Evolutionary conservation across 2,113 vertebrate species (phyloP).

Genomic region (Tenebrosternarchus preto): DNA sequence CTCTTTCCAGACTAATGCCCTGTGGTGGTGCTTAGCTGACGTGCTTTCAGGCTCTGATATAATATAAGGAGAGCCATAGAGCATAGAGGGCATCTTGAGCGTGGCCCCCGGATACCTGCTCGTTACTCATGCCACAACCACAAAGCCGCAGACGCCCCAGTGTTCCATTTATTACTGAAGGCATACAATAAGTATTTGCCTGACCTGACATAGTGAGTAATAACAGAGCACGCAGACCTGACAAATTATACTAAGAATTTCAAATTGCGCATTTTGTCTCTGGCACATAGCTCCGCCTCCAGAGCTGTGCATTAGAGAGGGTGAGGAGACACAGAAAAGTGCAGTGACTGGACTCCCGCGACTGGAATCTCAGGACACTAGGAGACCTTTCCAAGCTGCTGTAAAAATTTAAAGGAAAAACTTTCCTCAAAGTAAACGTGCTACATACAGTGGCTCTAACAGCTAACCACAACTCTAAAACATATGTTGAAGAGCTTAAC

Average conservation of each 20-base stretch:
- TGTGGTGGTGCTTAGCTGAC: conserved; percentile 11
- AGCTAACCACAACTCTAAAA: conserved; percentile 1
- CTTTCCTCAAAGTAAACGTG: not conserved
- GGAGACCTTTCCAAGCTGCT: no score
- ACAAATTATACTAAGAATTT: conserved; percentile 58
- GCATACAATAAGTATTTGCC: conserved; percentile 74
- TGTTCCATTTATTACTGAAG: conserved; percentile 72
- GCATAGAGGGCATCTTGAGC: conserved; percentile 18
- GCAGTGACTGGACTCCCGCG: no score
- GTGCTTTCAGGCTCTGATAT: not conserved
- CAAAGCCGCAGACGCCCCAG: conserved; percentile 66
- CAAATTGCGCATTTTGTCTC: conserved; percentile 44
- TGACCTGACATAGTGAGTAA: conserved; percentile 63
- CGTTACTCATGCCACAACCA: conserved; percentile 56
- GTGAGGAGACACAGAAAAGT: no score
- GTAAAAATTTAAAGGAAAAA: not conserved
- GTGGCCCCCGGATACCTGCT: conserved; percentile 9
- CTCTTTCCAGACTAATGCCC: conserved; percentile 38
- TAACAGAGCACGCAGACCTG: conserved; percentile 57
- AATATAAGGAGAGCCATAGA: conserved; percentile 13
- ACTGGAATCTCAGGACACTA: no score
- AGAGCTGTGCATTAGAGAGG: not conserved
- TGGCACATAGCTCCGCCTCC: not conserved
- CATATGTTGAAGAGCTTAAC: not conserved
- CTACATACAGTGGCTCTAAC: not conserved